Conservation (phyloP, 2,113 vertebrate genomes). For the Pollimyrus isidori region DNA sequence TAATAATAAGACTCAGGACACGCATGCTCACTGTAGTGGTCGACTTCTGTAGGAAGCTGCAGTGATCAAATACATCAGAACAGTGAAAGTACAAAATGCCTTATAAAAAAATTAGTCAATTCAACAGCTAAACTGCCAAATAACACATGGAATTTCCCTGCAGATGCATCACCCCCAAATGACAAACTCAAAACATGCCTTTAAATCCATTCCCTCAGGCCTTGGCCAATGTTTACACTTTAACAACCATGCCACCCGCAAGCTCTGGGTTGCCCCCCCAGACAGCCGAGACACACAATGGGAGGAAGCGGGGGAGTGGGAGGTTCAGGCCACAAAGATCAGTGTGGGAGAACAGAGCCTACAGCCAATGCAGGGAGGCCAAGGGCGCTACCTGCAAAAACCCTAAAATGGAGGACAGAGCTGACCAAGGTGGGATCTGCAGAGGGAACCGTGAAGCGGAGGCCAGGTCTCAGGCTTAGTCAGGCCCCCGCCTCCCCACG, state of each 20-base stretch:
- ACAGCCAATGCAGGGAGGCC: not conserved
- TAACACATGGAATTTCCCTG: not conserved
- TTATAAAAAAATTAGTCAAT: not conserved
- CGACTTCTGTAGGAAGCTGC: not conserved
- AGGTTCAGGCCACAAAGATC: not conserved
- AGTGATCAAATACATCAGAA: not conserved
- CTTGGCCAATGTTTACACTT: not conserved
- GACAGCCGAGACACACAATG: not conserved
- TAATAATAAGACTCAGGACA: not conserved
- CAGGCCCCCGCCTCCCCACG: not conserved
- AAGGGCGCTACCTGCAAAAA: not conserved
- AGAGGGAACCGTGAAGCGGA: not conserved
- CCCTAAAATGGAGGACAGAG: not conserved
- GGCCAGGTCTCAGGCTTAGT: not conserved
- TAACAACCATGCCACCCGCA: not conserved
- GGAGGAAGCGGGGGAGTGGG: not conserved
- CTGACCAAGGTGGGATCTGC: not conserved
- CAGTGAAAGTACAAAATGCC: not conserved
- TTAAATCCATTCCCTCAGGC: not conserved
- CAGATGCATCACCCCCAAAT: not conserved
- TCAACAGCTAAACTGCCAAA: not conserved
- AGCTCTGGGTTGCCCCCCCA: not conserved
- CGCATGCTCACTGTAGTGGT: not conserved
- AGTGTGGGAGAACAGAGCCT: not conserved
- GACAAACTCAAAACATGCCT: not conserved